phyloP scores from a whole-genome alignment of 2,888 invertebrate genomes.

The Aplocera efformata region DNA sequence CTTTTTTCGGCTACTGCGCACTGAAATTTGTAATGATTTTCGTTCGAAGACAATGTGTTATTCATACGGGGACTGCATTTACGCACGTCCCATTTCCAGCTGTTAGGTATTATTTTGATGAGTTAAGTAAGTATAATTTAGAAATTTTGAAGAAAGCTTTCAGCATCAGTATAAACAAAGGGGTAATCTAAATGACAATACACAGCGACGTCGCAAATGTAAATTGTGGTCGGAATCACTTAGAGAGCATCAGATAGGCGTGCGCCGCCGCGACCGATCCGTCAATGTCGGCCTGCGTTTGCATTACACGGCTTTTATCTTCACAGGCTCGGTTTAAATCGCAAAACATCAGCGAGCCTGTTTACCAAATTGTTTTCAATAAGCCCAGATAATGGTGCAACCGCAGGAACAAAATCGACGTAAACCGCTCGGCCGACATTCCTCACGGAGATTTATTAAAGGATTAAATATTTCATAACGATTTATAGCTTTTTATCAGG shows the following conservation, averaged over 20 bases:
- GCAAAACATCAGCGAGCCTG: slow-evolving; percentile 71
- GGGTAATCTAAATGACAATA: slow-evolving; percentile 67
- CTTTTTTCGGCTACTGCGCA: slow-evolving; percentile 64
- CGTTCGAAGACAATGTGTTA: slow-evolving; percentile 75
- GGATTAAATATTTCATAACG: slow-evolving; percentile 64
- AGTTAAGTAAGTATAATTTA: too few relatives aligned
- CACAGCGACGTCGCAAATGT: slow-evolving; percentile 70
- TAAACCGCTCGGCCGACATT: slow-evolving; percentile 55
- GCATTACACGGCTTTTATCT: slow-evolving; percentile 78
- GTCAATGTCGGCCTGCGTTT: slow-evolving; percentile 76
- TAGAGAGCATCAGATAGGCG: slow-evolving; percentile 77
- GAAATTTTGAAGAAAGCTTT: slow-evolving; percentile 7
- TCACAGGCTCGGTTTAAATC: slow-evolving; percentile 67
- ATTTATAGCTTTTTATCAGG: slow-evolving; percentile 68
- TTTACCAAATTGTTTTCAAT: slow-evolving; percentile 79
- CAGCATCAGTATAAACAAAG: slow-evolving; percentile 49
- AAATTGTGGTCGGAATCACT: slow-evolving; percentile 75
- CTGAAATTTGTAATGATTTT: slow-evolving; percentile 77
- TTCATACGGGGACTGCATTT: slow-evolving; percentile 41
- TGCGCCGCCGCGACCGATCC: slow-evolving; percentile 73
- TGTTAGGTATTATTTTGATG: slow-evolving; percentile 16
- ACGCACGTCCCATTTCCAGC: not conserved
- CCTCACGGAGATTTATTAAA: slow-evolving; percentile 53
- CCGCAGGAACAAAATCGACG: slow-evolving; percentile 48
- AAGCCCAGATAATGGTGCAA: slow-evolving; percentile 70